Evolutionary conservation across 2,888 invertebrate species (phyloP).

Genomic region (Trichopria drosophilae): DNA sequence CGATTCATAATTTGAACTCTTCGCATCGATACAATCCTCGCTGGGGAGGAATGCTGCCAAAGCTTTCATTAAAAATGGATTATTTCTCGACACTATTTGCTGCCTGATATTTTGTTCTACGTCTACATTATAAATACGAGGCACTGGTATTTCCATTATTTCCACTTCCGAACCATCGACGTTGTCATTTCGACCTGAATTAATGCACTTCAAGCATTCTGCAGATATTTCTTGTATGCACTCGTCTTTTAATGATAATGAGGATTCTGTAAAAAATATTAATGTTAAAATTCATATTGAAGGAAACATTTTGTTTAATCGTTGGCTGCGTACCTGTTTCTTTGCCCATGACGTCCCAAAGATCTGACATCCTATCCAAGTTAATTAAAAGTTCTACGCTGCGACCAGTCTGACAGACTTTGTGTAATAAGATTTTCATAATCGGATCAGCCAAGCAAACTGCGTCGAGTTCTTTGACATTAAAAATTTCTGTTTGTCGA

Average conservation of each 20-base stretch:
- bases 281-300: conserved; percentile 5
- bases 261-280: conserved; percentile 39
- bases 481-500: conserved; percentile 44
- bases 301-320: background rate
- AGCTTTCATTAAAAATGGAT: conserved; percentile 59
- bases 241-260: conserved; percentile 46
- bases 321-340: conserved; percentile 34
- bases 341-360: conserved; percentile 48
- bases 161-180: conserved; percentile 26
- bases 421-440: conserved; percentile 49
- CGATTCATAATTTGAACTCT: background rate
- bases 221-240: conserved; percentile 43
- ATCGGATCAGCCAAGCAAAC: conserved; percentile 48
- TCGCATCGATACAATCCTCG: conserved; percentile 39
- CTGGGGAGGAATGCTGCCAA: conserved; percentile 53
- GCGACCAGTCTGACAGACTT: conserved; percentile 53
- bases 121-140: conserved; percentile 34
- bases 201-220: conserved; percentile 46
- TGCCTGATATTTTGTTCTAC: conserved; percentile 45
- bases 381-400: conserved; percentile 55
- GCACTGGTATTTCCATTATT: conserved; percentile 20
- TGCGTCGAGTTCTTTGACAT: conserved; percentile 40
- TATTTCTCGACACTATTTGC: conserved; percentile 47
- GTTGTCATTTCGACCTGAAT: conserved; percentile 28
- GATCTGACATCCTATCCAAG: conserved; percentile 51